These are phyloP conservation scores for Drosophila azteca DNA, from an alignment of 1,140 invertebrate species.

Conservation along the genomic window DNA sequence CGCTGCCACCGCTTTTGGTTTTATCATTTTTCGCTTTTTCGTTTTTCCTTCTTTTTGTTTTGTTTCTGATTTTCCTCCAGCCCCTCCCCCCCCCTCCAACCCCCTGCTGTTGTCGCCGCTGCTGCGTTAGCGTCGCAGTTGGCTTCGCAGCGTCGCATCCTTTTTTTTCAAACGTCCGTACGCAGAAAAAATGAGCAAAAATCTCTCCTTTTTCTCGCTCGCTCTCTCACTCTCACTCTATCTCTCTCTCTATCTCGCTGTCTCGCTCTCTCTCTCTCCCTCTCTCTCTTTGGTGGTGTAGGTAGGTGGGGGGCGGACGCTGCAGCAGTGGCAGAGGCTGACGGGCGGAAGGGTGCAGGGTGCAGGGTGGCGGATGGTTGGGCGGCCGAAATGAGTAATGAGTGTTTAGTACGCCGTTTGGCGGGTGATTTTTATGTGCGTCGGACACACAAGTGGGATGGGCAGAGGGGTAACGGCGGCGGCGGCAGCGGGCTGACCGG, in stretches of 20 bases:
- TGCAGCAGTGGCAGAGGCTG: background rate
- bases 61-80: slow-evolving; percentile 69
- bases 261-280: background rate
- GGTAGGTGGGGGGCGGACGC: background rate
- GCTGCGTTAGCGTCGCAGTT: slow-evolving; percentile 28
- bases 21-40: slow-evolving; percentile 67
- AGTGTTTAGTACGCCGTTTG: slow-evolving; percentile 57
- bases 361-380: slow-evolving; percentile 1
- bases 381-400: slow-evolving; percentile 58
- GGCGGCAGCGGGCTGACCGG: background rate
- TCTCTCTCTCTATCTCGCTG: background rate
- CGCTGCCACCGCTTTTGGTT: slow-evolving; percentile 62
- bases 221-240: slow-evolving; percentile 5
- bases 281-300: slow-evolving; percentile 15
- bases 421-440: slow-evolving; percentile 50
- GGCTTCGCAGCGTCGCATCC: slow-evolving; percentile 51
- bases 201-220: background rate
- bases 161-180: slow-evolving; percentile 60
- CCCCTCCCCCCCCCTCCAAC: background rate
- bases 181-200: slow-evolving; percentile 63
- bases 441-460: background rate
- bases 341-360: background rate
- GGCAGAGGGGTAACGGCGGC: background rate
- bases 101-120: slow-evolving; percentile 9
- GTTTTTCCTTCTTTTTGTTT: slow-evolving; percentile 72